A percentile compares a stretch with the other conserved stretches of the same genome.
Evolutionary conservation across 2,888 invertebrate genomes (phyloP).

Genomic region (Rhingia rostrata): DNA sequence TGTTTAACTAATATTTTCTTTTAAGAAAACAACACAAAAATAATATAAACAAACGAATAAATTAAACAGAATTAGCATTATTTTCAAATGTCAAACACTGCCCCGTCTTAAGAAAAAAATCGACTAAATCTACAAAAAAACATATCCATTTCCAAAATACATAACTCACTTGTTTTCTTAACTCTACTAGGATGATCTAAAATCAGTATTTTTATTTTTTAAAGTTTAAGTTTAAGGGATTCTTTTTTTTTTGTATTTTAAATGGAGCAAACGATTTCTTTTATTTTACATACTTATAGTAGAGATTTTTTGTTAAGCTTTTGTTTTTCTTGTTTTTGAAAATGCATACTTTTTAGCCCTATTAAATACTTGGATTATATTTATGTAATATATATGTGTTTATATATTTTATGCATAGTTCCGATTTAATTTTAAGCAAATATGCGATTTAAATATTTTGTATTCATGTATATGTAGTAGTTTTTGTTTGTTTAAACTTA

Average conservation of each 20-base stretch:
- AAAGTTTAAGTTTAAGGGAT: slow-evolving; percentile 13
- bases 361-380: slow-evolving; percentile 26
- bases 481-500: slow-evolving; percentile 14
- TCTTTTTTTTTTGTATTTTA: slow-evolving; percentile 14
- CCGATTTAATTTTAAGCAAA: slow-evolving; percentile 50
- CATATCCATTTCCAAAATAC: slow-evolving; percentile 44
- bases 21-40: slow-evolving; percentile 40
- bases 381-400: slow-evolving; percentile 17
- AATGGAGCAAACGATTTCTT: slow-evolving; percentile 25
- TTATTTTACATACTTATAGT: slow-evolving; percentile 19
- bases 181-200: slow-evolving; percentile 44
- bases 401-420: slow-evolving; percentile 39
- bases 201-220: slow-evolving; percentile 2
- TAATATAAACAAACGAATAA: slow-evolving; percentile 18
- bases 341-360: slow-evolving; percentile 18
- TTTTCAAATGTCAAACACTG: not conserved
- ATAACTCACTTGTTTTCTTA: slow-evolving; percentile 34
- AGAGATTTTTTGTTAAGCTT: slow-evolving; percentile 33
- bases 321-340: slow-evolving; percentile 2
- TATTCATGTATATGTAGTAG: slow-evolving; percentile 12
- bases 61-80: slow-evolving; percentile 14
- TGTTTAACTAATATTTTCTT: slow-evolving; percentile 18
- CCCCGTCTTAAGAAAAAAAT: slow-evolving; percentile 13
- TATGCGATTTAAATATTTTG: slow-evolving; percentile 41
- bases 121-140: slow-evolving; percentile 19